Evolutionary conservation across 1,140 invertebrate species (phyloP), one percentile per base, ranked within the genome.

Genomic region (Hylaeus volcanicus): DNA sequence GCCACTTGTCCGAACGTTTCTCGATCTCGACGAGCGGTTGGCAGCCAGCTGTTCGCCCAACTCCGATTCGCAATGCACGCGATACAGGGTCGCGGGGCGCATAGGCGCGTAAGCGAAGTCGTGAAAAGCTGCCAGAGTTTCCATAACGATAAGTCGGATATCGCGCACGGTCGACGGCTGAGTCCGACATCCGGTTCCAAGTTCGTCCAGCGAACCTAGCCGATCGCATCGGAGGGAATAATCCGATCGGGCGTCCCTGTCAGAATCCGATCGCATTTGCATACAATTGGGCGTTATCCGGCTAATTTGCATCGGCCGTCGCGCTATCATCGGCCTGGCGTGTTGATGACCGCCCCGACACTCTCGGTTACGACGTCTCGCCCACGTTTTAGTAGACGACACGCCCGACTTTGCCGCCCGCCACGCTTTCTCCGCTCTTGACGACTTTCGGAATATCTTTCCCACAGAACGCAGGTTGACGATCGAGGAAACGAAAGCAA

Each of bases 251-350:
- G 39, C 61, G 61, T 43, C 61, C 4, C 61, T 43, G 61, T 74
- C 79, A 84, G 70, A 78, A 88, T 85, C 85, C 76, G 79, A 88
- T 88, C 71, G 74, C 75, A 88, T 87, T 88, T 85, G 64, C 86
- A 88, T 88, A 88, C 83, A 88, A 85, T 88, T 80, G 79, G 37
- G 41, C 74, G 71, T 88, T 83, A 88, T 87, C 82, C 74, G 86
- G 60, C 56, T 85, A 87, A 88, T 88, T 88, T 88, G 70, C 83
- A 88, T 88, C 37, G 5, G 51, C 56, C 74, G 55, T 48, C 66
- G 66, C 37, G 65, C 48, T 84, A 74, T 78, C 77, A 58, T 68
- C 70, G 66, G 61, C 39, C 63, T 12, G 45, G 43, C 69, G 58
- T 48, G 78, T 75, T 53, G 72, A 80, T 74, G 78, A 80, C 78